A percentile compares a stretch with the other conserved stretches of the same genome.
Evolutionary conservation across 2,113 vertebrate genomes (phyloP).

Genomic region (Sula dactylatra): DNA sequence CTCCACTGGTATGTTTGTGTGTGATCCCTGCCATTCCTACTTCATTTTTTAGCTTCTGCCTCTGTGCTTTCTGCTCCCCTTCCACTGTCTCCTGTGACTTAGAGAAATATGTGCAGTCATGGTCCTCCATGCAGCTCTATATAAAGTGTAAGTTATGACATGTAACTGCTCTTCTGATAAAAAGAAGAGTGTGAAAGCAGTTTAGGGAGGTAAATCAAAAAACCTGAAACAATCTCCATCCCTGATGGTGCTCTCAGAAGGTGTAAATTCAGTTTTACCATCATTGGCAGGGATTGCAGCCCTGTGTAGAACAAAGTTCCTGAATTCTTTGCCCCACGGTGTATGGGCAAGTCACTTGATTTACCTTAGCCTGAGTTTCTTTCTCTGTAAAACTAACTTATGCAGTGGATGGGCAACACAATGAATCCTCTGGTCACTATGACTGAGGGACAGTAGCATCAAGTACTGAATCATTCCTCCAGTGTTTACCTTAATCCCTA

Average conservation of each 20-base stretch:
- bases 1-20: rapidly evolving
- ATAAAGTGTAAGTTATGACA: neutral
- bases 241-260: neutral
- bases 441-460: neutral
- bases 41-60: neutral
- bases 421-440: neutral
- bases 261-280: neutral
- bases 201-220: neutral
- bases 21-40: neutral
- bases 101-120: neutral
- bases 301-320: neutral
- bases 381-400: neutral
- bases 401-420: neutral
- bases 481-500: neutral
- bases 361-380: neutral
- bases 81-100: neutral
- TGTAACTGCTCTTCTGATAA: neutral
- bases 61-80: neutral
- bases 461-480: neutral
- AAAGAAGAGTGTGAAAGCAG: neutral
- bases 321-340: neutral
- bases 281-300: neutral
- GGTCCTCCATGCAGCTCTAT: neutral
- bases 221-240: neutral
- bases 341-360: neutral